Percentiles rank a stretch among this genome's conserved stretches.
Conservation (phyloP, 2,797 vertebrate genomes). For the Paramormyrops hopkinsi region DNA sequence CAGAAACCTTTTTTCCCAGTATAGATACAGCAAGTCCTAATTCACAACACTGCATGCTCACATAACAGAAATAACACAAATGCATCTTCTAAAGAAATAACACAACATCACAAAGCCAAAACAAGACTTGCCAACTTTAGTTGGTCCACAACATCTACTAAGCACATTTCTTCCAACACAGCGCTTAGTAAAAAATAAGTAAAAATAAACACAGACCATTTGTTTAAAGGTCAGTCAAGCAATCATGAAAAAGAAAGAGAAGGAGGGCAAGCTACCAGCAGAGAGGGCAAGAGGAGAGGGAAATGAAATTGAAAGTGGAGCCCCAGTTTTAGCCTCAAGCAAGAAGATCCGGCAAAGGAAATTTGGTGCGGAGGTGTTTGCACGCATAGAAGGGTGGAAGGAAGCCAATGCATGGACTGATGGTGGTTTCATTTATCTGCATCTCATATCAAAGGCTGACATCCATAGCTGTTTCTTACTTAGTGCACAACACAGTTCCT, state of each 20-base stretch:
- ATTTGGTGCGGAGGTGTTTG: constrained; percentile 11
- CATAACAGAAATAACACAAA: not conserved
- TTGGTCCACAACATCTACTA: not conserved
- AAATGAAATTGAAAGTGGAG: constrained; percentile 25
- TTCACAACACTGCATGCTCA: not conserved
- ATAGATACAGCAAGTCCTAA: not conserved
- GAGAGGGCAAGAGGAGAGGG: not conserved
- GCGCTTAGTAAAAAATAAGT: not conserved
- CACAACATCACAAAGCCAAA: not conserved
- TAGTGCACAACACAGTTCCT: not conserved
- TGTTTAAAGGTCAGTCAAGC: not conserved
- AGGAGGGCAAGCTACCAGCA: not conserved
- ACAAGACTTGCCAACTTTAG: not conserved
- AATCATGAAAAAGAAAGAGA: not conserved
- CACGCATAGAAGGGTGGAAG: constrained; percentile 32
- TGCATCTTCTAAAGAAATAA: not conserved
- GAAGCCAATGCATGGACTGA: constrained; percentile 32
- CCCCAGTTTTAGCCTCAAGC: constrained; percentile 16
- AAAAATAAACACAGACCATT: not conserved
- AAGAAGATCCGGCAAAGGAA: not conserved
- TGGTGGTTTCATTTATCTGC: constrained; percentile 10
- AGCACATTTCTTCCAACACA: not conserved
- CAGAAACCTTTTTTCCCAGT: not conserved
- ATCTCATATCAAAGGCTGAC: not conserved
- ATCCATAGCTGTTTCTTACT: not conserved